A percentile compares a stretch with the other conserved stretches of the same genome.
Evolutionary conservation across 1,140 invertebrate species (phyloP).

Genomic region (Antheraea pernyi): DNA sequence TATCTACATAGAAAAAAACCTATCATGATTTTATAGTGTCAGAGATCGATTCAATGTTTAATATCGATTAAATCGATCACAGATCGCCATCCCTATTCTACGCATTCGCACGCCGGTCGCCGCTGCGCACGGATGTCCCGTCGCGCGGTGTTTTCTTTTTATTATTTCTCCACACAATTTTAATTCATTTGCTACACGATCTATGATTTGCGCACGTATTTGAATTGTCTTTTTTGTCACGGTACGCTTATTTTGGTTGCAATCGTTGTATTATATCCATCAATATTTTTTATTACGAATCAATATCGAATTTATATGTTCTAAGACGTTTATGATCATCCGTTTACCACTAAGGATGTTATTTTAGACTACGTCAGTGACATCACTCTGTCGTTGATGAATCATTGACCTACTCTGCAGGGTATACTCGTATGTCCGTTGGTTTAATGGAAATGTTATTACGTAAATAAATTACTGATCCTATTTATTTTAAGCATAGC

Average conservation of each 20-base stretch:
- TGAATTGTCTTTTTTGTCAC: slow-evolving; percentile 38
- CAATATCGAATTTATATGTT: not conserved
- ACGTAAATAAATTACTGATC: not conserved
- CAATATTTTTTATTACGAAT: not conserved
- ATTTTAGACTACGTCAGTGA: slow-evolving; percentile 27
- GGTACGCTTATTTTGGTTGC: slow-evolving; percentile 17
- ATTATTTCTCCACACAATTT: slow-evolving; percentile 31
- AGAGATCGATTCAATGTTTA: no score
- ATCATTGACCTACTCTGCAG: slow-evolving; percentile 31
- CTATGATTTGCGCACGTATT: slow-evolving; percentile 59
- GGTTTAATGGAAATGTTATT: slow-evolving; percentile 28
- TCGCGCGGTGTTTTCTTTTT: slow-evolving; percentile 19
- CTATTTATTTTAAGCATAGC: not conserved
- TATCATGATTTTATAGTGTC: no score
- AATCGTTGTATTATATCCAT: not conserved
- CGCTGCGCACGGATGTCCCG: slow-evolving; percentile 30
- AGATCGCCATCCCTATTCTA: no score
- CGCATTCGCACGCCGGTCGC: slow-evolving; percentile 21
- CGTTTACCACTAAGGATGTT: slow-evolving; percentile 24
- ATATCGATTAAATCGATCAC: no score
- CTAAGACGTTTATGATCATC: slow-evolving; percentile 5
- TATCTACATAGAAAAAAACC: no score
- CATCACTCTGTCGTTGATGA: slow-evolving; percentile 26
- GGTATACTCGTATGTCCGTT: slow-evolving; percentile 18
- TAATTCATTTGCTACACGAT: slow-evolving; percentile 60